Evolutionary conservation across 2,113 vertebrate genomes (phyloP).

Genomic region (Sceloporus tristichus): DNA sequence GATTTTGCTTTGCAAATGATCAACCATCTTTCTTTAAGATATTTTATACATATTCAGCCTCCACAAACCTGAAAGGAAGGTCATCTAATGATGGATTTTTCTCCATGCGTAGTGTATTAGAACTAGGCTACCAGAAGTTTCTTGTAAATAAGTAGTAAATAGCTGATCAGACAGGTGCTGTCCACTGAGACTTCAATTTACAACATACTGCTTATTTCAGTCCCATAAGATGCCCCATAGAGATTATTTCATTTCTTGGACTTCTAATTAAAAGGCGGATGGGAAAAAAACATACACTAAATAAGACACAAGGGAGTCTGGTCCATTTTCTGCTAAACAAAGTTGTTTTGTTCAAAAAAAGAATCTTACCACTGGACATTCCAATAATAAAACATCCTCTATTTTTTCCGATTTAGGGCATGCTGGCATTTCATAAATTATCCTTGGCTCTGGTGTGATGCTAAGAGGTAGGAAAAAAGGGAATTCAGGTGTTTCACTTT

Average conservation of each 20-base stretch:
- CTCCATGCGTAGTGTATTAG: too few relatives aligned
- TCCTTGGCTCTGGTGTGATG: conserved; percentile 84
- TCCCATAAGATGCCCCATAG: background rate
- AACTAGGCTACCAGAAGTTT: background rate
- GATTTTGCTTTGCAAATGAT: background rate
- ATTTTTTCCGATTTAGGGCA: conserved; percentile 91
- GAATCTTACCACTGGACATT: conserved; percentile 91
- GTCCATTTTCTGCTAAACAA: background rate
- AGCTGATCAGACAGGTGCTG: background rate
- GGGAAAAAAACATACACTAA: background rate
- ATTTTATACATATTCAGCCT: background rate
- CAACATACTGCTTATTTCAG: background rate
- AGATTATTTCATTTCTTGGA: background rate
- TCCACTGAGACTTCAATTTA: background rate
- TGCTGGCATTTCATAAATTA: conserved; percentile 89
- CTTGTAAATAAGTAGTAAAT: background rate
- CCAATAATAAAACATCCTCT: conserved; percentile 93
- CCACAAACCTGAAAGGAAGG: background rate
- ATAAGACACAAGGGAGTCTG: background rate
- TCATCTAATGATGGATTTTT: background rate
- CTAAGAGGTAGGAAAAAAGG: conserved; percentile 74
- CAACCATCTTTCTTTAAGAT: background rate
- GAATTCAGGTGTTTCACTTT: conserved; percentile 62
- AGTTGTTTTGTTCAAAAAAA: conserved; percentile 36
- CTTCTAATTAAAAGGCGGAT: background rate